Conservation (phyloP, 2,113 vertebrate genomes). For the Riparia riparia region DNA sequence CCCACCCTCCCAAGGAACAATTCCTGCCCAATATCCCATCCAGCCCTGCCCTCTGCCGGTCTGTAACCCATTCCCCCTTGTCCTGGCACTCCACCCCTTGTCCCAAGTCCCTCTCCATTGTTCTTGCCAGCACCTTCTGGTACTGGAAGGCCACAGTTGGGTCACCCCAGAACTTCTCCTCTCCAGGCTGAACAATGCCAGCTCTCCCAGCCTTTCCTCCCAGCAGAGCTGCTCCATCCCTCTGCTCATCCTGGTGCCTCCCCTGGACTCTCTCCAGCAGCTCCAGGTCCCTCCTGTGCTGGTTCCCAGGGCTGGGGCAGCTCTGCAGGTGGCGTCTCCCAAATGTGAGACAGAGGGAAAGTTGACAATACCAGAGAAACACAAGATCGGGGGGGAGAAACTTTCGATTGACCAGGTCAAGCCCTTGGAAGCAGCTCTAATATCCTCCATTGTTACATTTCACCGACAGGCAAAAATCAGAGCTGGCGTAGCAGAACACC, state of each 20-base stretch:
- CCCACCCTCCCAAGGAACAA: background rate
- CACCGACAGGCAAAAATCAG: background rate
- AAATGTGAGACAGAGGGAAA: background rate
- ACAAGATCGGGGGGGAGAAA: background rate
- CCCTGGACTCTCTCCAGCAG: background rate
- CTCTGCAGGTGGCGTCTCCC: background rate
- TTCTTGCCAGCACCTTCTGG: accelerated
- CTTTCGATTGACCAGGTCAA: background rate
- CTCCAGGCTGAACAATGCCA: background rate
- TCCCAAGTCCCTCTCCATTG: accelerated
- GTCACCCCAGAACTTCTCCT: background rate
- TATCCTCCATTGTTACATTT: background rate
- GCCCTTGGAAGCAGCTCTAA: background rate
- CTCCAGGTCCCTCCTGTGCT: background rate
- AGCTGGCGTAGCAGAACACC: background rate
- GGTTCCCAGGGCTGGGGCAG: background rate
- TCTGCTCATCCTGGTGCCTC: background rate
- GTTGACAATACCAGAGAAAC: background rate
- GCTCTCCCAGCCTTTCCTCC: background rate
- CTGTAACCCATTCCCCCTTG: background rate
- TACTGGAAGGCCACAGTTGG: accelerated
- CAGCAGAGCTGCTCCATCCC: background rate
- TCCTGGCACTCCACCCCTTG: accelerated
- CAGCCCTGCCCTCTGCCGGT: accelerated
- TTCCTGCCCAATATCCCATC: background rate